Percentiles rank a stretch among this genome's conserved stretches.
These are phyloP conservation scores for Probaryconus sp. DNA, from an alignment of 1,140 invertebrate genomes.

Conservation along the genomic window DNA sequence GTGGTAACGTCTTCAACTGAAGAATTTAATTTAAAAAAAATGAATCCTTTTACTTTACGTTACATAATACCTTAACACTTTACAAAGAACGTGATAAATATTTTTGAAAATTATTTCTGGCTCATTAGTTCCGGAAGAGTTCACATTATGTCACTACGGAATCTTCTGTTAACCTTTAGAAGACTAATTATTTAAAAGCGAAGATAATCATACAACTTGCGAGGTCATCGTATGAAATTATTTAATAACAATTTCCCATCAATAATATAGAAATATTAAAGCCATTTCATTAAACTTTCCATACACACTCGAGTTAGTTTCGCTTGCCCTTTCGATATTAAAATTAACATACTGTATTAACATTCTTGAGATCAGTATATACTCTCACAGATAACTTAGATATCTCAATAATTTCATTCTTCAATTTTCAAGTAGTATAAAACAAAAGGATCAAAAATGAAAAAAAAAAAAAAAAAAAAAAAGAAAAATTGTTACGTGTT, in stretches of 20 bases:
- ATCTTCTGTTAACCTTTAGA: constrained; percentile 20
- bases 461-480: too few species aligned
- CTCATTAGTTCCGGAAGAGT: constrained; percentile 18
- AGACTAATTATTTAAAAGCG: constrained; percentile 29
- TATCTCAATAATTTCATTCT: too few species aligned
- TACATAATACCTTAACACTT: too few species aligned
- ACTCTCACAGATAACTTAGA: background rate
- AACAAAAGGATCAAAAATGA: too few species aligned
- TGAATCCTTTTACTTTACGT: too few species aligned
- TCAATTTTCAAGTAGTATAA: too few species aligned
- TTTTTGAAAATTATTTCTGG: constrained; percentile 14
- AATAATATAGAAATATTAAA: constrained; percentile 23
- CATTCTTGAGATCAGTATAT: constrained; percentile 1
- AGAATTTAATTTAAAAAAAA: too few species aligned
- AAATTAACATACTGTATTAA: too few species aligned
- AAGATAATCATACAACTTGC: too few species aligned
- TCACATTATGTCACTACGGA: constrained; percentile 8
- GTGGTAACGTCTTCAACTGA: too few species aligned
- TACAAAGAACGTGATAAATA: too few species aligned
- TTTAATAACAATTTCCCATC: constrained; percentile 25
- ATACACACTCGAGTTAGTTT: constrained; percentile 18
- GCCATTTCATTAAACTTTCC: constrained; percentile 14
- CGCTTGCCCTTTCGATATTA: constrained; percentile 17
- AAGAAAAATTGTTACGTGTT: too few species aligned
- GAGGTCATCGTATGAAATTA: constrained; percentile 22